These are phyloP conservation scores for Tachina lurida DNA, from an alignment of 2,888 invertebrate genomes.

Conservation along the genomic window DNA sequence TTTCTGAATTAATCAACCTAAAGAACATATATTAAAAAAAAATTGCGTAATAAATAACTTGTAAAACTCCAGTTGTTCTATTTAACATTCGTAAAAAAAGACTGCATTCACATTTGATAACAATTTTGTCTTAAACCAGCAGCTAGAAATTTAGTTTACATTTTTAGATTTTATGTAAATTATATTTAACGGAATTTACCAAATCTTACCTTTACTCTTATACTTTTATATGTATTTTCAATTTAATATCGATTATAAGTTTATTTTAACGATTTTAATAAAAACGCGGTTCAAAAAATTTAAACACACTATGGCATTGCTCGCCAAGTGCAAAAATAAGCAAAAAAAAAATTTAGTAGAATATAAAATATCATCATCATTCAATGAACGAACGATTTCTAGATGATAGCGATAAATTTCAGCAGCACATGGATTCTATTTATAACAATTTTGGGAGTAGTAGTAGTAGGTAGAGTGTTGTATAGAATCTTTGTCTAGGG, in stretches of 20 bases:
- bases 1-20: not conserved
- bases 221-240: slow-evolving; percentile 72
- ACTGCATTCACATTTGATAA: slow-evolving; percentile 20
- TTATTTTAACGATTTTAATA: slow-evolving; percentile 80
- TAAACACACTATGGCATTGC: slow-evolving; percentile 83
- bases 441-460: slow-evolving; percentile 57
- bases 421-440: slow-evolving; percentile 62
- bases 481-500: slow-evolving; percentile 55
- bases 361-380: slow-evolving; percentile 66
- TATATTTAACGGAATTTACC: slow-evolving; percentile 73
- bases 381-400: slow-evolving; percentile 60
- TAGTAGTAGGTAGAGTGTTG: slow-evolving; percentile 57
- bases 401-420: slow-evolving; percentile 42
- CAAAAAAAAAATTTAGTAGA: slow-evolving; percentile 67
- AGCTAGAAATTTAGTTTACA: slow-evolving; percentile 57
- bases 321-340: slow-evolving; percentile 82
- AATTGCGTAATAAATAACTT: slow-evolving; percentile 26
- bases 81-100: not conserved
- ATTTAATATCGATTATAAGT: slow-evolving; percentile 64
- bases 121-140: slow-evolving; percentile 28
- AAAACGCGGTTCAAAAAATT: slow-evolving; percentile 80
- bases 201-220: slow-evolving; percentile 82
- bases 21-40: not conserved
- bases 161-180: slow-evolving; percentile 48
- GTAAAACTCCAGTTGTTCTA: slow-evolving; percentile 14